These are phyloP conservation scores for Acronicta leporina DNA, from an alignment of 2,888 invertebrate species.

Conservation along the genomic window DNA sequence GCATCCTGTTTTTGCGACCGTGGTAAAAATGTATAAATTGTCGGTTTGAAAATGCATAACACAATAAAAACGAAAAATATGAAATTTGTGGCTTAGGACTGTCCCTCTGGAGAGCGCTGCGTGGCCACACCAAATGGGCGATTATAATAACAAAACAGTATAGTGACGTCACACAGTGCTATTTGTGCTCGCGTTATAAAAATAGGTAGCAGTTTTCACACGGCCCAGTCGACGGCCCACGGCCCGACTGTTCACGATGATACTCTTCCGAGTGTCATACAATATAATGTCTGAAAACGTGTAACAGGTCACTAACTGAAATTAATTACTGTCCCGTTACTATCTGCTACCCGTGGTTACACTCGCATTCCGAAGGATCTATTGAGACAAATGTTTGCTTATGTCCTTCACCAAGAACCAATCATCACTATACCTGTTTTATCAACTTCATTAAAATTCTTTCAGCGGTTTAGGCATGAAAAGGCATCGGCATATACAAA, in stretches of 20 bases:
- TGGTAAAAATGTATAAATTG: too few relatives aligned
- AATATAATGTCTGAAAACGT: not conserved
- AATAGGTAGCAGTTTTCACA: conserved; percentile 70
- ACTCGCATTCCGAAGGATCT: too few relatives aligned
- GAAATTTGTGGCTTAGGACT: conserved; percentile 1
- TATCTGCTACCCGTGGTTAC: too few relatives aligned
- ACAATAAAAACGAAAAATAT: not conserved
- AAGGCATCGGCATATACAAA: too few relatives aligned
- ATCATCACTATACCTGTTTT: too few relatives aligned
- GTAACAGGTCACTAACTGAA: not conserved
- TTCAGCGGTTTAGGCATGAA: too few relatives aligned
- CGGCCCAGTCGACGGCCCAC: conserved; percentile 59
- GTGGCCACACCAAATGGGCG: conserved; percentile 50
- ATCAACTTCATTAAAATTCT: too few relatives aligned
- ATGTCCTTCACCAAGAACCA: too few relatives aligned
- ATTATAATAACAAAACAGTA: conserved; percentile 62
- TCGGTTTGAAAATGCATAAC: too few relatives aligned
- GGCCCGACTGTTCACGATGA: conserved; percentile 21
- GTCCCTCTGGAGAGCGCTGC: conserved; percentile 18
- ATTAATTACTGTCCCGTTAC: too few relatives aligned
- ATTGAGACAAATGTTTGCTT: too few relatives aligned
- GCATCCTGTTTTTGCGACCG: too few relatives aligned
- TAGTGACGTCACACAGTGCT: conserved; percentile 64
- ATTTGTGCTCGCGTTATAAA: conserved; percentile 70
- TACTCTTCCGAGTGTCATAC: conserved; percentile 35